Conservation (phyloP, 2,888 invertebrate species). For the Dorcus parallelipipedus region DNA sequence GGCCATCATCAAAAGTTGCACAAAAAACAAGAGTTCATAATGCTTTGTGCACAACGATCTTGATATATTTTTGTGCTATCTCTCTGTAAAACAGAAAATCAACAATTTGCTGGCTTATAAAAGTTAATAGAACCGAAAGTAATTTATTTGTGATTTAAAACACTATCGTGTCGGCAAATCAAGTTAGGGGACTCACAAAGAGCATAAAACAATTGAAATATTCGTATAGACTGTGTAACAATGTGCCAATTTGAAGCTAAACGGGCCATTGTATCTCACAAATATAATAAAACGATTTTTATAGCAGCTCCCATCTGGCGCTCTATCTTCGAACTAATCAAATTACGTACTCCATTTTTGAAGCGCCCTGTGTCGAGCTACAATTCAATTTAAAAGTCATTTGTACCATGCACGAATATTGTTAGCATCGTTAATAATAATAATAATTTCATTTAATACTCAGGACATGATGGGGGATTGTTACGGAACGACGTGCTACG, state of each 20-base stretch:
- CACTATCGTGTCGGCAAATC: slow-evolving; percentile 38
- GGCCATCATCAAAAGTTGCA: too few species aligned
- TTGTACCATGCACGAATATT: slow-evolving; percentile 54
- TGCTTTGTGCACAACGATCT: too few species aligned
- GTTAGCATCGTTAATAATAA: slow-evolving; percentile 51
- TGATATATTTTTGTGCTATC: too few species aligned
- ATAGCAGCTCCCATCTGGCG: slow-evolving; percentile 49
- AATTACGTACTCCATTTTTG: slow-evolving; percentile 68
- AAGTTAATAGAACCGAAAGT: slow-evolving; percentile 29
- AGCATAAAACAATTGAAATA: slow-evolving; percentile 38
- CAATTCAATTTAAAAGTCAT: slow-evolving; percentile 69
- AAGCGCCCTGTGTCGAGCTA: slow-evolving; percentile 47
- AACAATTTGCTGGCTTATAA: slow-evolving; percentile 14
- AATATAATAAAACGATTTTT: slow-evolving; percentile 47
- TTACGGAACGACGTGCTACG: slow-evolving; percentile 25
- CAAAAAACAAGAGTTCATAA: too few species aligned
- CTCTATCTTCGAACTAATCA: slow-evolving; percentile 57
- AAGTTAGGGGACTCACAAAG: slow-evolving; percentile 37
- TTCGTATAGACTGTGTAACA: slow-evolving; percentile 31
- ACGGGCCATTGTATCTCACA: slow-evolving; percentile 45
- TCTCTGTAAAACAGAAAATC: slow-evolving; percentile 2
- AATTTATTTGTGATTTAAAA: slow-evolving; percentile 40
- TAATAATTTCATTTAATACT: slow-evolving; percentile 49
- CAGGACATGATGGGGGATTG: slow-evolving; percentile 20
- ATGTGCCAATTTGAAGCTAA: slow-evolving; percentile 47